A percentile compares a stretch with the other conserved stretches of the same genome.
Evolutionary conservation across 2,113 vertebrate species (phyloP).

Genomic region (Erythrolamprus reginae): DNA sequence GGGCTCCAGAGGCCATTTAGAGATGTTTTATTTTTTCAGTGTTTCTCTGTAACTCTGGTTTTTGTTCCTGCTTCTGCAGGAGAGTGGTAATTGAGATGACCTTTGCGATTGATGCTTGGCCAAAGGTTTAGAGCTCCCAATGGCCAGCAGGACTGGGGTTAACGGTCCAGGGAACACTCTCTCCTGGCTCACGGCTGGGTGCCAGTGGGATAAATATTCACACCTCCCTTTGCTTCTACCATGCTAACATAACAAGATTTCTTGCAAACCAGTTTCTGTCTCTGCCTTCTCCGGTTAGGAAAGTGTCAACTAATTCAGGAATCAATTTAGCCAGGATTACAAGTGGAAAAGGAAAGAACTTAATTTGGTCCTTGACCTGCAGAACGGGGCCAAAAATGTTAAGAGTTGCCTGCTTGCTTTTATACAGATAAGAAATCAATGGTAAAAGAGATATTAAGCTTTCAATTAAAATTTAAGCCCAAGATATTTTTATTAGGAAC

Average conservation of each 20-base stretch:
- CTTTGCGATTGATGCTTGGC: not conserved
- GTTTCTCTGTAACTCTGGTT: not conserved
- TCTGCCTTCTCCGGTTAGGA: not conserved
- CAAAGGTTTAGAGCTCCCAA: not conserved
- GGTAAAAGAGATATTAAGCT: too few species aligned
- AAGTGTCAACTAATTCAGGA: not conserved
- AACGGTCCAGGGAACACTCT: not conserved
- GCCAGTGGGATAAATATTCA: not conserved
- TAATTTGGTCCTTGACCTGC: not conserved
- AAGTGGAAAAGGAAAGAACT: not conserved
- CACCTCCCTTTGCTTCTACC: not conserved
- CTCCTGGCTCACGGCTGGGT: not conserved
- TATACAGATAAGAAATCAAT: not conserved
- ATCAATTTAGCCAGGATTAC: not conserved
- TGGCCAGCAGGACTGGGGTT: not conserved
- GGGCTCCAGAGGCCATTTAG: not conserved
- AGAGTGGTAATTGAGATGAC: not conserved
- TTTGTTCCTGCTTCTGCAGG: not conserved
- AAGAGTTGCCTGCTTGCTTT: not conserved
- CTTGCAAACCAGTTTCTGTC: not conserved
- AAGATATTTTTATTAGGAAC: too few species aligned
- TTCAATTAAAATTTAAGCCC: too few species aligned
- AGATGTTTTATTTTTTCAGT: not conserved
- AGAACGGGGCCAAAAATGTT: not conserved
- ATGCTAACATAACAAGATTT: not conserved